phyloP scores from a whole-genome alignment of 30 jellyfish, hydroid and myxozoan species.

The Chironex yamaguchii region DNA sequence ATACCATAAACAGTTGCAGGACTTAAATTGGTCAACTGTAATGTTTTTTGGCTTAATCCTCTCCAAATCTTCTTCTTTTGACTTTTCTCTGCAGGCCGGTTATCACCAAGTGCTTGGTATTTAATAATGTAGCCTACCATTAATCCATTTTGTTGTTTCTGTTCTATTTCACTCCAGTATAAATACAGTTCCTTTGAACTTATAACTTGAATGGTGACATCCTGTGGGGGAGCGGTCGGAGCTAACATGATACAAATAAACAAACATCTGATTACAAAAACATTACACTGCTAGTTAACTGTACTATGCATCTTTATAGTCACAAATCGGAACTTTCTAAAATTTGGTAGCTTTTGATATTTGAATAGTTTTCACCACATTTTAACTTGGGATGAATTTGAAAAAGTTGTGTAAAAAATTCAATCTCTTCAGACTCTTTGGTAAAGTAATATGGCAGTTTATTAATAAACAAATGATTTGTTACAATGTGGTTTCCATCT shows the following conservation, averaged over 20 bases:
- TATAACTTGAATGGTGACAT: constrained; percentile 8
- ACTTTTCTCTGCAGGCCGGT: neutral
- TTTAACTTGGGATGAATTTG: too few species aligned
- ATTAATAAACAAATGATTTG: too few species aligned
- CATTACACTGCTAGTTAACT: too few species aligned
- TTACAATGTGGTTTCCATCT: too few species aligned
- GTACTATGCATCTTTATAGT: too few species aligned
- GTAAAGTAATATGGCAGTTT: too few species aligned
- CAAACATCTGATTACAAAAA: too few species aligned
- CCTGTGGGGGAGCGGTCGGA: constrained; percentile 21
- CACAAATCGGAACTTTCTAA: too few species aligned
- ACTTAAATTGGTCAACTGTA: constrained; percentile 18
- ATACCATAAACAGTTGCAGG: constrained; percentile 46
- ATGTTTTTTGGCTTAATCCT: constrained; percentile 29
- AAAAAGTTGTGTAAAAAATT: too few species aligned
- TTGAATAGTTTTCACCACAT: too few species aligned
- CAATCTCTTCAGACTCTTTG: too few species aligned
- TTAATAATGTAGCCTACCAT: constrained; percentile 64
- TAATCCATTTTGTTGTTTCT: constrained; percentile 32
- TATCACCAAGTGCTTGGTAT: constrained; percentile 47
- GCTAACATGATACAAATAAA: constrained; percentile 2
- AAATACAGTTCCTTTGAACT: constrained; percentile 63
- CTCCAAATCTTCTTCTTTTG: constrained; percentile 7
- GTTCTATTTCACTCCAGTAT: constrained; percentile 65
- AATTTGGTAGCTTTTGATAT: too few species aligned